A percentile compares a stretch with the other conserved stretches of the same genome.
phyloP scores from a whole-genome alignment of 1,140 invertebrate species.

The Drosophila lowei region DNA sequence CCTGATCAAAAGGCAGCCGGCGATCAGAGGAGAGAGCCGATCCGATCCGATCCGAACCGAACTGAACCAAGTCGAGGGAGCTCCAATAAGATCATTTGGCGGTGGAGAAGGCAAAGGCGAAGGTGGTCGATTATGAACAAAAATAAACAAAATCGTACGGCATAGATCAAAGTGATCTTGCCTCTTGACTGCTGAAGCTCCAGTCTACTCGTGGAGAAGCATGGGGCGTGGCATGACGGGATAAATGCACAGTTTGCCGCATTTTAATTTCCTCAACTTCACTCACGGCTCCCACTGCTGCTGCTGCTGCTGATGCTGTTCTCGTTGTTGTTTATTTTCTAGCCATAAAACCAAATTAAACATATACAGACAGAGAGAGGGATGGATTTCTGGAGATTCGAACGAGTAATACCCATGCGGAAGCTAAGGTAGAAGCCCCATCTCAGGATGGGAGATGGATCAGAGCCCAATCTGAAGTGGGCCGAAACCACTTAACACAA shows the following conservation, averaged over 20 bases:
- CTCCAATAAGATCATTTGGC: conserved; percentile 27
- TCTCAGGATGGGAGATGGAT: conserved; percentile 3
- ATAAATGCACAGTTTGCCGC: conserved; percentile 80
- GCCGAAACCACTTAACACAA: conserved; percentile 82
- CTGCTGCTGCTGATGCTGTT: conserved; percentile 8
- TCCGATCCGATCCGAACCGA: not conserved
- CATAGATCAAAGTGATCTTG: conserved; percentile 69
- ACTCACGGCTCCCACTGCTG: not conserved
- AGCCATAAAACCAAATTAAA: conserved; percentile 63
- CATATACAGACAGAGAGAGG: conserved; percentile 25
- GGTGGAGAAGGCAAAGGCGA: conserved; percentile 22
- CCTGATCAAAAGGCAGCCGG: conserved; percentile 72
- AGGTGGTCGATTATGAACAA: conserved; percentile 73
- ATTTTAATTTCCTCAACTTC: conserved; percentile 62
- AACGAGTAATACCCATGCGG: conserved; percentile 27
- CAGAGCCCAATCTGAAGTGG: conserved; percentile 62
- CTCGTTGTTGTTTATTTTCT: conserved; percentile 54
- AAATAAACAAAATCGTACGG: conserved; percentile 80
- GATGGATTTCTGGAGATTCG: not conserved
- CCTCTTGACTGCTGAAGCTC: conserved; percentile 45
- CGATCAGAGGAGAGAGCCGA: conserved; percentile 20
- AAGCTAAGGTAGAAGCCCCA: conserved; percentile 15
- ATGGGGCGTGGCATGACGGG: conserved; percentile 62
- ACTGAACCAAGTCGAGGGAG: too few relatives aligned
- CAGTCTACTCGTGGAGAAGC: not conserved